phyloP scores from a whole-genome alignment of 2,797 vertebrate species.

The Diplodus sargus region DNA sequence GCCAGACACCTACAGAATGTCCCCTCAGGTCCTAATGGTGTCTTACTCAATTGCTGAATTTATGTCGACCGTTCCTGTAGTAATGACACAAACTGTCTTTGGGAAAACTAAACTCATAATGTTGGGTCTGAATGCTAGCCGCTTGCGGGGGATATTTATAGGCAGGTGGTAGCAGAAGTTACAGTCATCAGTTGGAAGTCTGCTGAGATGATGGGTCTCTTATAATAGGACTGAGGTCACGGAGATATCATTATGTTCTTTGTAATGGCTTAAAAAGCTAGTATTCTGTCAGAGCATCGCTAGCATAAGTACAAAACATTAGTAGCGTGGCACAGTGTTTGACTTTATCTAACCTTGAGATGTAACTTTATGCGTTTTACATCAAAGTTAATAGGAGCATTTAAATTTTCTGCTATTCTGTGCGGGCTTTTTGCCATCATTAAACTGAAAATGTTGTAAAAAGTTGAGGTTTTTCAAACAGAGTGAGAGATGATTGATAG shows the following conservation, averaged over 20 bases:
- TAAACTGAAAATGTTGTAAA: background rate
- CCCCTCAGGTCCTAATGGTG: conserved; percentile 15
- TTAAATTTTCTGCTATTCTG: background rate
- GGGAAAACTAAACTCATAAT: conserved; percentile 16
- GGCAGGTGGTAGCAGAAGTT: conserved; percentile 50
- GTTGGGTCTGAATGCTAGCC: conserved; percentile 19
- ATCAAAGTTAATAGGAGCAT: background rate
- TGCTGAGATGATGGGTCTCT: conserved; percentile 55
- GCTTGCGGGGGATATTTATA: conserved; percentile 56
- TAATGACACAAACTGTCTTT: conserved; percentile 27
- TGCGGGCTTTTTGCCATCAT: background rate
- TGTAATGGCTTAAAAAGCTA: conserved; percentile 43
- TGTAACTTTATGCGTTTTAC: background rate
- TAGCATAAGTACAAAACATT: background rate
- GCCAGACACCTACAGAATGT: conserved; percentile 35
- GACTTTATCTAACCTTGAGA: background rate
- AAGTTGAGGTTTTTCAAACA: background rate
- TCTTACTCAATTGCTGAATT: background rate
- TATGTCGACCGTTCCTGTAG: background rate
- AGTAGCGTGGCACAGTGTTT: background rate
- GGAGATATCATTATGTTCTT: conserved; percentile 49
- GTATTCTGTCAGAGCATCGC: background rate
- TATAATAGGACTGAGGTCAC: conserved; percentile 63
- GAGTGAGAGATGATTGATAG: background rate
- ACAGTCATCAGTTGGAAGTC: conserved; percentile 46